A percentile compares a stretch with the other conserved stretches of the same genome.
These are phyloP conservation scores for Scaptomyza graminum DNA, from an alignment of 1,140 invertebrate species.

Conservation along the genomic window DNA sequence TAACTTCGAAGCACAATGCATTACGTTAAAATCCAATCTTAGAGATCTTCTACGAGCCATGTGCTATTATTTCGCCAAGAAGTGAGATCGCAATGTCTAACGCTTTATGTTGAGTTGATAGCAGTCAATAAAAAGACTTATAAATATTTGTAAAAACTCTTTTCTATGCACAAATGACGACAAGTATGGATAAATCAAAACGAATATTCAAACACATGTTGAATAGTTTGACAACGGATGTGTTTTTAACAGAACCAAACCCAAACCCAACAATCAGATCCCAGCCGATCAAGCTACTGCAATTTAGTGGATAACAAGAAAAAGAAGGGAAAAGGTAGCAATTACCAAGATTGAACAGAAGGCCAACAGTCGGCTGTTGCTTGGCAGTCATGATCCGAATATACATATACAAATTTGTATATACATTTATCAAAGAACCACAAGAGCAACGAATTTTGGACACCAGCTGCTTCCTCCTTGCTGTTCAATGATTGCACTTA, in stretches of 20 bases:
- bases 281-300: slow-evolving; percentile 14
- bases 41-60: too few species aligned
- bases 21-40: too few species aligned
- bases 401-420: slow-evolving; percentile 26
- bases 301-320: slow-evolving; percentile 18
- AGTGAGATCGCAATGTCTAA: too few species aligned
- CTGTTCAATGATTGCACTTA: slow-evolving; percentile 10
- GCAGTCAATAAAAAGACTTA: too few species aligned
- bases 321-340: slow-evolving; percentile 47
- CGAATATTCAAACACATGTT: slow-evolving; percentile 14
- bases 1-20: too few species aligned
- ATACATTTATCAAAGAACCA: slow-evolving; percentile 38
- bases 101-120: too few species aligned
- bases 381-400: slow-evolving; percentile 33
- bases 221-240: neutral
- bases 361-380: slow-evolving; percentile 23
- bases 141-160: too few species aligned
- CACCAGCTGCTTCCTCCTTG: slow-evolving; percentile 69
- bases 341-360: slow-evolving; percentile 59
- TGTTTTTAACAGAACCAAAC: neutral
- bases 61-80: too few species aligned
- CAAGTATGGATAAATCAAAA: neutral
- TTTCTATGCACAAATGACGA: neutral
- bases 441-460: slow-evolving; percentile 11
- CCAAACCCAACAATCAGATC: slow-evolving; percentile 14